These are phyloP conservation scores for Villa cingulata DNA, from an alignment of 2,888 invertebrate genomes.

Conservation along the genomic window DNA sequence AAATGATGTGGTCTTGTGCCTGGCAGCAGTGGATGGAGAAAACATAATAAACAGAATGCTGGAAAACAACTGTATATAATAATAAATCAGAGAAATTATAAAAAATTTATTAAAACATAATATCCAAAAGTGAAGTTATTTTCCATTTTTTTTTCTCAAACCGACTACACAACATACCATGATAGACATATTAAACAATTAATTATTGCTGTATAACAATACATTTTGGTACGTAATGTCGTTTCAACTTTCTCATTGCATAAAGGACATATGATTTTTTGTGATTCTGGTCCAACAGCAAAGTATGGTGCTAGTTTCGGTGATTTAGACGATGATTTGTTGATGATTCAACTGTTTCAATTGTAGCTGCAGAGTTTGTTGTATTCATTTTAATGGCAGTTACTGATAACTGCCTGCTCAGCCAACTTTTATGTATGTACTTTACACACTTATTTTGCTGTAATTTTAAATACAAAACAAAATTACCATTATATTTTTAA, in stretches of 20 bases:
- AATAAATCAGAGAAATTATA: not conserved
- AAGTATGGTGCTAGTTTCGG: constrained; percentile 17
- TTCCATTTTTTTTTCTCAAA: too few relatives aligned
- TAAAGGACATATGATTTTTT: constrained; percentile 26
- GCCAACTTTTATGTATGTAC: too few relatives aligned
- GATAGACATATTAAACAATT: constrained; percentile 2
- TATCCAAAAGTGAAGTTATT: too few relatives aligned
- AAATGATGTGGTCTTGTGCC: too few relatives aligned
- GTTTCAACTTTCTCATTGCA: constrained; percentile 24
- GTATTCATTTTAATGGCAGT: not conserved
- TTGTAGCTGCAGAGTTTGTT: not conserved
- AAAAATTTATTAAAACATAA: too few relatives aligned
- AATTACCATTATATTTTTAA: too few relatives aligned
- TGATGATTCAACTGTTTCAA: not conserved
- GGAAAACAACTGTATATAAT: constrained; percentile 27
- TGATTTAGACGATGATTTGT: not conserved
- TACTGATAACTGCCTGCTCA: not conserved
- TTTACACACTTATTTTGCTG: too few relatives aligned
- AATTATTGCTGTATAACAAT: not conserved
- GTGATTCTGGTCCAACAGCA: constrained; percentile 27
- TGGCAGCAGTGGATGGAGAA: not conserved
- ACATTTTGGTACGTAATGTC: constrained; percentile 14
- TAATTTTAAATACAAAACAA: too few relatives aligned
- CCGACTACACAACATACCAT: too few relatives aligned
- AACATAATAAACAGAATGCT: constrained; percentile 26